phyloP scores from a whole-genome alignment of 2,888 invertebrate genomes.

The Watsonalla binaria region DNA sequence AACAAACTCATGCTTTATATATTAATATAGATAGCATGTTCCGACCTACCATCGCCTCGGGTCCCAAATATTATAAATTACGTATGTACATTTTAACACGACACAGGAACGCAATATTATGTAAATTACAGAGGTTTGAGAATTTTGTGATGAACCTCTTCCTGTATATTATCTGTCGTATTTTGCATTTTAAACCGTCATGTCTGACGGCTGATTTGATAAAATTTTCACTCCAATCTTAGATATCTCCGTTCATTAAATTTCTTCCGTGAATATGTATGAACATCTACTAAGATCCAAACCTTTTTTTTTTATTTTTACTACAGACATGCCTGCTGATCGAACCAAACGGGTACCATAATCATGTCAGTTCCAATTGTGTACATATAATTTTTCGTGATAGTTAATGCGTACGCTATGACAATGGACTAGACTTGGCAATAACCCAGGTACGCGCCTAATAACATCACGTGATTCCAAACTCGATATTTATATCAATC shows the following conservation, averaged over 20 bases:
- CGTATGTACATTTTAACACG: constrained; percentile 32
- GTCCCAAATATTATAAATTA: constrained; percentile 19
- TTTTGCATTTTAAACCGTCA: too few species aligned
- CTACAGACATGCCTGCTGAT: too few species aligned
- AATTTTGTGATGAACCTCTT: constrained; percentile 8
- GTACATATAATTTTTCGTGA: not conserved
- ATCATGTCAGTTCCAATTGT: not conserved
- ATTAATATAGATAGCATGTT: constrained; percentile 23
- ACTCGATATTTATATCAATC: not conserved
- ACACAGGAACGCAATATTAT: constrained; percentile 21
- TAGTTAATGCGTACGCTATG: not conserved
- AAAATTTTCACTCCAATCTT: too few species aligned
- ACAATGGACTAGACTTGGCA: constrained; percentile 1
- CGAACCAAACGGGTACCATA: not conserved
- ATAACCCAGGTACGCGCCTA: not conserved
- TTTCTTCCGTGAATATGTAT: too few species aligned
- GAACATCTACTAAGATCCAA: too few species aligned
- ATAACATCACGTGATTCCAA: not conserved
- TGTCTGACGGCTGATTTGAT: too few species aligned
- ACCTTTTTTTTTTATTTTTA: too few species aligned
- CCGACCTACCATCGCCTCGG: constrained; percentile 24
- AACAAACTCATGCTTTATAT: too few species aligned
- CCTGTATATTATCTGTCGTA: constrained; percentile 6
- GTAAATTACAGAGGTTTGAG: constrained; percentile 20
- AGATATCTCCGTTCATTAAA: too few species aligned